Evolutionary conservation across 2,888 invertebrate species (phyloP), one percentile per base, ranked within the genome.

Genomic region (Heliconius hortense): DNA sequence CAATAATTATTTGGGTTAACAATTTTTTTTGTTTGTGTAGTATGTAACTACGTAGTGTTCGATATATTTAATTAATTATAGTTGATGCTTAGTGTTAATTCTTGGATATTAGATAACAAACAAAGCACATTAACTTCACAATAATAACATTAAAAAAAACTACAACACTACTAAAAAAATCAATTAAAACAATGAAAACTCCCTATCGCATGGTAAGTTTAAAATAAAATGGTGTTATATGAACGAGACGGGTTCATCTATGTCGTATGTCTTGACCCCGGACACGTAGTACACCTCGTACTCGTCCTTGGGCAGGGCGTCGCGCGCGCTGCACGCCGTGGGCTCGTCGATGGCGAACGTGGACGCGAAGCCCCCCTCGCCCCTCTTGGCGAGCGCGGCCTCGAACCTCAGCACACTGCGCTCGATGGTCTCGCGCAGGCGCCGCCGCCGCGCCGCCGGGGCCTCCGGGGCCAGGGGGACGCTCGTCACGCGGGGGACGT

Each of bases 271-370:
- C 82, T 91, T 90, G 39, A 95, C 93, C 4, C 94, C 93, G 76
- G 94, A 88, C 79, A 91, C 85, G 86, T 85, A 88, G 82, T 88
- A 89, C 73, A 88, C 82, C 11, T 76, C 78, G 73, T 80, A 81
- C 26, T 73, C 26, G 70, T 67, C 81, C 75, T 76, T 78, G 60
- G 74, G 79, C 80, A 74, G 80, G 72, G 77, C 78, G 73, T 78
- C 80, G 72, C 72, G 78, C 73, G 73, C 78, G 74, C 71, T 72
- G 72, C 71, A 78, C 66, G 80, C 81, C 60, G 83, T 82, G 15
- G 95, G 95, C 80, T 90, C 92, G 86, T 95, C 95, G 79, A 95
- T 95, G 81, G 95, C 93, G 83, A 91, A 89, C 18, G 89, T 88
- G 39, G 18, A 7, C n/a, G 71, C 75, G 79, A 67, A 80, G 78